These are phyloP conservation scores for Patiria pectinifera DNA, from an alignment of 53 echinoderm and acorn worm genomes.

Conservation along the genomic window DNA sequence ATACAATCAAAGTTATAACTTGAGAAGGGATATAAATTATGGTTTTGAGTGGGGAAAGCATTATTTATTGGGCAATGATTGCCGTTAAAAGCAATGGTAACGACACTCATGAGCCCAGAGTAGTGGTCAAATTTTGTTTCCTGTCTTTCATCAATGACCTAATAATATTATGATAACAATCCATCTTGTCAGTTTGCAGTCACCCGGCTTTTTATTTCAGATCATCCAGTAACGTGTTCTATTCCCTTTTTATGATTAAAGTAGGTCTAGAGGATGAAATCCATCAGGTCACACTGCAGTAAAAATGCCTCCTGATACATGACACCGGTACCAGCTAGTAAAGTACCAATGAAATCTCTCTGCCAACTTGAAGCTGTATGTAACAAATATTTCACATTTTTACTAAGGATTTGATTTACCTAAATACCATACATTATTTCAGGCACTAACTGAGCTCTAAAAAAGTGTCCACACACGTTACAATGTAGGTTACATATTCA, in stretches of 20 bases:
- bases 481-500: not conserved
- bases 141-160: not conserved
- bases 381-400: too few species aligned
- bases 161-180: constrained; percentile 7
- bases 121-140: not conserved
- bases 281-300: not conserved
- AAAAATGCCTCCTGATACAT: not conserved
- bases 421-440: too few species aligned
- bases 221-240: not conserved
- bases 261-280: not conserved
- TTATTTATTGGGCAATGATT: not conserved
- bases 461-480: too few species aligned
- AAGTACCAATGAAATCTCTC: not conserved
- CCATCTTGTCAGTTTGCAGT: not conserved
- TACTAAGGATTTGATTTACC: too few species aligned
- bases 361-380: too few species aligned
- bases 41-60: not conserved
- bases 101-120: not conserved
- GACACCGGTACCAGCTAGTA: not conserved
- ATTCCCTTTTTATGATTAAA: not conserved
- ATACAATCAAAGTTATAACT: not conserved
- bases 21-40: not conserved
- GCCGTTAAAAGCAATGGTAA: not conserved
- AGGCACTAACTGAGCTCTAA: too few species aligned
- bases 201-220: not conserved